Evolutionary conservation across 2,113 vertebrate genomes (phyloP).

Genomic region (Malurus cyaneus): DNA sequence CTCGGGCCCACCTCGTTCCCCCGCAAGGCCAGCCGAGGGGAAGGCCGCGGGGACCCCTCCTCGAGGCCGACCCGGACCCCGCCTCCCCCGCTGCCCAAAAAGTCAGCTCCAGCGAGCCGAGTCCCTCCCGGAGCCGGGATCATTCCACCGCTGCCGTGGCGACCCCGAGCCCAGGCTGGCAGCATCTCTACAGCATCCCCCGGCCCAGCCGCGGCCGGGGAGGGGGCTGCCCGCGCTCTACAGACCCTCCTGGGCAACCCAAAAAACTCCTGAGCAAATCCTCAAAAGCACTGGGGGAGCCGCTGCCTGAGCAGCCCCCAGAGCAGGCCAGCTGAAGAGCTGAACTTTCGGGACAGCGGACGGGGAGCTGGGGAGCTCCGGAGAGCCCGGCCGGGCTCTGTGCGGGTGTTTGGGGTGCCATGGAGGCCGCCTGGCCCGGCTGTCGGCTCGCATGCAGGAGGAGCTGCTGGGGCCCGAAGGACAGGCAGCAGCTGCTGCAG

Average conservation of each 20-base stretch:
- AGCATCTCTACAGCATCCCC: background rate
- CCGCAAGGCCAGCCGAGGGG: conserved; percentile 34
- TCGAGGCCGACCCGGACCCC: fast-evolving
- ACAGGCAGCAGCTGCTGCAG: conserved; percentile 19
- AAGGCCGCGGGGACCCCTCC: background rate
- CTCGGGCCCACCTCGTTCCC: conserved; percentile 43
- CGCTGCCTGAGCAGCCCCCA: fast-evolving
- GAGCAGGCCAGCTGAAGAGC: background rate
- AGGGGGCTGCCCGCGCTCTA: background rate
- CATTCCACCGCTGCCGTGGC: fast-evolving
- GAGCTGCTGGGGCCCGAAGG: background rate
- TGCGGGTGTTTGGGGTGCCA: conserved; percentile 32
- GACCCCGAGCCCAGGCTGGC: background rate
- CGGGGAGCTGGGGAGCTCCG: conserved; percentile 56
- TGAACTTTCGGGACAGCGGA: conserved; percentile 61
- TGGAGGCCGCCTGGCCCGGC: conserved; percentile 65
- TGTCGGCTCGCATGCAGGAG: conserved; percentile 27
- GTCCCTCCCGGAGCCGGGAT: conserved; percentile 65
- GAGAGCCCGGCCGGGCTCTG: background rate
- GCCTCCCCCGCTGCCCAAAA: conserved; percentile 81
- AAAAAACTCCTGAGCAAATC: conserved; percentile 21
- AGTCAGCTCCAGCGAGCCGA: conserved; percentile 71
- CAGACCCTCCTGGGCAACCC: background rate
- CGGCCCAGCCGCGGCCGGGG: fast-evolving
- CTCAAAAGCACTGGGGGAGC: conserved; percentile 10